Evolutionary conservation across 2,888 invertebrate genomes (phyloP), one percentile per base, ranked within the genome.

Genomic region (Bedellia somnulentella): DNA sequence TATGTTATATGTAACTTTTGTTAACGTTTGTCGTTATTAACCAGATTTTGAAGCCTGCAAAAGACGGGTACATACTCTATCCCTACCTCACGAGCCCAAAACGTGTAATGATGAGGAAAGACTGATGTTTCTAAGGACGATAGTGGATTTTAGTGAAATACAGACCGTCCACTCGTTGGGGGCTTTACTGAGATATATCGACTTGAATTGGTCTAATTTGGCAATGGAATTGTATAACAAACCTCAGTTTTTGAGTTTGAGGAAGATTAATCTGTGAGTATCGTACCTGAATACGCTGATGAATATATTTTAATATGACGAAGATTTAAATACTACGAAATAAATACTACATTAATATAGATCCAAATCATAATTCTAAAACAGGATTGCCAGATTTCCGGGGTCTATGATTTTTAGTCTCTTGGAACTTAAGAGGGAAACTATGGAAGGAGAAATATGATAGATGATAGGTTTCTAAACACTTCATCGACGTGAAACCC

Each of bases 141-240:
- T 80, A 1, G 49, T 88, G 1, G 81, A 86, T 54, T 82, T 86
- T 47, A 73, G 76, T 24, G 79, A 80, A 36, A 75, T 70, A 4
- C 70, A 80, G 30, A 82, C 82, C 35, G 73, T 89, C 3, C 80
- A 87, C 45, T 84, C 89, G 1, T 52, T 86, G 3, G 91, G 90
- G 3, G 82, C 85, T 0, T 57, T 91, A 23, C 57, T 91, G 12
- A 80, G 83, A 44, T 87, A 83, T 51, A 46, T 90, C 18, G 88
- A 89, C 39, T 75, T 79, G 29, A 80, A 82, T 47, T 85, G 83
- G 81, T 64, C 73, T 10, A 57, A 64, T 8, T 37, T 80, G 24
- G 57, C 58, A 42, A 57, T 75, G 47, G 73, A 80, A 59, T 49
- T 73, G 51, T 48, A 68, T 47, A 54, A 71, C 39, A 54, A 66